phyloP scores from a whole-genome alignment of 2,113 vertebrate genomes.

The Pelodiscus sinensis region DNA sequence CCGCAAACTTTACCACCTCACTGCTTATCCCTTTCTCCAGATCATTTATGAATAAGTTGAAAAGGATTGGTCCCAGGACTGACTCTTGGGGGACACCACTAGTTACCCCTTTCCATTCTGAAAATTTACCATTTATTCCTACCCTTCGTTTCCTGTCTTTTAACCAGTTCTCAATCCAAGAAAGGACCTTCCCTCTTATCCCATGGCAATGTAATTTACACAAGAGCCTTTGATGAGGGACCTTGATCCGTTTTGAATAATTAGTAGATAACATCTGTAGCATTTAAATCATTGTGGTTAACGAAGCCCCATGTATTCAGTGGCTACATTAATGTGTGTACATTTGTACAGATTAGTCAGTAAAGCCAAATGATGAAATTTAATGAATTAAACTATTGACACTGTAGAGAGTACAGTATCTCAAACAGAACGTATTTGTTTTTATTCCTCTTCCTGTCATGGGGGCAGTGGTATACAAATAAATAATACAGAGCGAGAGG shows the following conservation, averaged over 20 bases:
- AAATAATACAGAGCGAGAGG: fast-evolving
- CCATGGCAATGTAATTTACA: no score
- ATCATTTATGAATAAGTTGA: no score
- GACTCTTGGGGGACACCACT: no score
- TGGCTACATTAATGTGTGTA: neutral
- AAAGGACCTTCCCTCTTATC: no score
- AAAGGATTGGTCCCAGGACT: no score
- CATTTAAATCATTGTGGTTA: constrained; percentile 11
- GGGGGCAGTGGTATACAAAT: neutral
- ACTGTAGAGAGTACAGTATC: fast-evolving
- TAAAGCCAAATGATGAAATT: neutral
- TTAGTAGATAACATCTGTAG: constrained; percentile 10
- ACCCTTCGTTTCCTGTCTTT: no score
- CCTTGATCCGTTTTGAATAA: neutral
- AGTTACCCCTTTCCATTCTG: no score
- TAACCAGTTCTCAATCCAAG: no score
- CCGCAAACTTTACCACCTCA: no score
- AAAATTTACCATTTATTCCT: no score
- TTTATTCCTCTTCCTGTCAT: neutral
- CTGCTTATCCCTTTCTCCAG: no score
- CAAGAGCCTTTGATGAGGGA: no score
- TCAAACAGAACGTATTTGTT: neutral
- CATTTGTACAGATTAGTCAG: neutral
- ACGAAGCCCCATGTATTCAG: neutral
- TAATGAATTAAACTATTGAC: neutral